These are phyloP conservation scores for Alligator sinensis DNA, from an alignment of 2,113 vertebrate genomes.

Conservation along the genomic window DNA sequence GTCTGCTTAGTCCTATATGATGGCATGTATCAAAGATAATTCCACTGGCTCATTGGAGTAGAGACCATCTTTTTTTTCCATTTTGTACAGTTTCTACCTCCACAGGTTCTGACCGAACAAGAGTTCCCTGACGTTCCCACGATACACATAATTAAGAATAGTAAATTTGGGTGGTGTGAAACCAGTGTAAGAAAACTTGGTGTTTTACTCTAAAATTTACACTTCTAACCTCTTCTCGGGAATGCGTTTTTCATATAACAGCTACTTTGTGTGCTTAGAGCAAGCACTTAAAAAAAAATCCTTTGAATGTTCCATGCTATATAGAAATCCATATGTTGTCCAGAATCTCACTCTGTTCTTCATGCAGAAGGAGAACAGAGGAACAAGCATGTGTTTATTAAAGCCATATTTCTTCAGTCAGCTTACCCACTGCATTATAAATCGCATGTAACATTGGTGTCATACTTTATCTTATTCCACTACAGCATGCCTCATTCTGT, in stretches of 20 bases:
- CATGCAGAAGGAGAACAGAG: conserved; percentile 42
- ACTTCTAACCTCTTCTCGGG: neutral
- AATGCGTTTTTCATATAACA: neutral
- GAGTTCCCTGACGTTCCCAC: neutral
- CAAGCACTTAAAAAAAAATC: neutral
- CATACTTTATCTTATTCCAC: conserved; percentile 54
- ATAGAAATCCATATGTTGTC: conserved; percentile 49
- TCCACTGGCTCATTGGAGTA: neutral
- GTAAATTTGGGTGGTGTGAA: conserved; percentile 12
- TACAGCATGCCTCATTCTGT: conserved; percentile 50
- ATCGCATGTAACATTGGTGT: conserved; percentile 53
- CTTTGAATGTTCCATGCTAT: neutral
- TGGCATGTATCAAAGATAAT: neutral
- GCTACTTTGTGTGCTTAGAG: neutral
- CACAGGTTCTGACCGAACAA: neutral
- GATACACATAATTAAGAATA: neutral
- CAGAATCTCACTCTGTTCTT: conserved; percentile 42
- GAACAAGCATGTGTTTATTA: conserved; percentile 58
- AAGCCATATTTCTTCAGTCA: conserved; percentile 56
- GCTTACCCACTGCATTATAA: conserved; percentile 59
- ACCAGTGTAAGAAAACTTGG: neutral
- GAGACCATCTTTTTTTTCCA: neutral
- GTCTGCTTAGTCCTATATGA: neutral
- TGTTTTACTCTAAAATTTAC: conserved; percentile 20
- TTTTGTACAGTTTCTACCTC: neutral